phyloP scores from a whole-genome alignment of 2,888 invertebrate species.

The Clitarchus hookeri region DNA sequence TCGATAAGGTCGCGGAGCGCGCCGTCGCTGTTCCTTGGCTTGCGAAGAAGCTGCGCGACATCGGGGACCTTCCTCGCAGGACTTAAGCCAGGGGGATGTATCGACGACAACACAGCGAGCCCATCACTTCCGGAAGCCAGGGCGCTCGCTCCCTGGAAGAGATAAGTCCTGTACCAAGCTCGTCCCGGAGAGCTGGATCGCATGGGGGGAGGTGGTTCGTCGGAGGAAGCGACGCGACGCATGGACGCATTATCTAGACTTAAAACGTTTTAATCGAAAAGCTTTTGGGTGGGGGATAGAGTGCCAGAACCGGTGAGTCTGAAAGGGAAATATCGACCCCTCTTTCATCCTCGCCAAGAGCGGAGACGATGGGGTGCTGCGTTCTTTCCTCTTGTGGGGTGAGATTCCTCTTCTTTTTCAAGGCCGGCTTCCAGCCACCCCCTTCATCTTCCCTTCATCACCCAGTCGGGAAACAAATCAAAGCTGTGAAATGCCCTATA shows the following conservation, averaged over 20 bases:
- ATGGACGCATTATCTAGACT: neutral
- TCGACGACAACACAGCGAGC: neutral
- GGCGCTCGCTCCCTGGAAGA: neutral
- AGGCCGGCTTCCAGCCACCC: neutral
- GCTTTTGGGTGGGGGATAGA: neutral
- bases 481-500: neutral
- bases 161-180: neutral
- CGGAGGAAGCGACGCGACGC: neutral
- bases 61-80: neutral
- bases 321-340: constrained; percentile 6
- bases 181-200: too few species aligned
- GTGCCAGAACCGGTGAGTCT: neutral
- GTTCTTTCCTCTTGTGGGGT: neutral
- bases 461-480: neutral
- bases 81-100: neutral
- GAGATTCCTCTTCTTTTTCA: neutral
- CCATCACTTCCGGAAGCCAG: neutral
- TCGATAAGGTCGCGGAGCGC: too few species aligned
- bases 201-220: too few species aligned
- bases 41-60: neutral
- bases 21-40: neutral
- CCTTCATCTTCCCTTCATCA: neutral
- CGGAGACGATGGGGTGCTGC: neutral
- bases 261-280: constrained; percentile 14
- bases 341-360: neutral